Base-by-base conservation (phyloP, 2,113 vertebrate species). In the Vireo altiloquus region DNA sequence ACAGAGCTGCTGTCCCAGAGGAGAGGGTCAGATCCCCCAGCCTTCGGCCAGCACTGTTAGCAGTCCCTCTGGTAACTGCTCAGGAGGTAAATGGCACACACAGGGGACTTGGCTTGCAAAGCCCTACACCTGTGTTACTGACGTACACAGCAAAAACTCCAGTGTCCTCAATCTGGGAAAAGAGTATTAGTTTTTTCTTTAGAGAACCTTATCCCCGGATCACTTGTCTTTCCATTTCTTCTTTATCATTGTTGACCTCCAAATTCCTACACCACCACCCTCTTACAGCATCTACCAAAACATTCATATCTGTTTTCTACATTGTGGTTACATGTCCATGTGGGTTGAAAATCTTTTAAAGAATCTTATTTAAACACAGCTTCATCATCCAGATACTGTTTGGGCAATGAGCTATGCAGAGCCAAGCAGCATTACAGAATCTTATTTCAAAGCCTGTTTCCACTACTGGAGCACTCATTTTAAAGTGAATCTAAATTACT, bases 311-410 rank as follows among this genome's bases (percentile, higher is more conserved):
- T 95, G 78, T 56, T 89, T 80, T 94, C 68, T 92, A 50, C 56
- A 40, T 39, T 91, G 82, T 66, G 82, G 76, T 71, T 93, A 63
- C 82, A 87, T 2, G 57, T 59, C 70, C 52, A 60, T 25, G 56
- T 78, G 81, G 84, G 87, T 53, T 89, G 64, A 90, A 87, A 89
- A 86, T 83, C 79, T 68, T 56, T 42, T 21, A 82, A 52, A 60
- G 22, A 74, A 87, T 64, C 80, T 93, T 86, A 57, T 66, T 95
- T 90, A 95, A 95, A 94, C 82, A 90, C 18, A n/a, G 52, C 56
- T 93, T 89, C 42, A 53, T 63, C 6, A 0, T 68, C 72, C 83
- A 53, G 68, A 59, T 92, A 70, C 8, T 63, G 44, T 95, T 90
- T 83, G 69, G 88, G 69, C 68, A 92, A 74, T 7, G 23, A 87